A percentile compares a stretch with the other conserved stretches of the same genome.
phyloP scores from a whole-genome alignment of 1,140 invertebrate species.

The Rhizoglyphus robini region DNA sequence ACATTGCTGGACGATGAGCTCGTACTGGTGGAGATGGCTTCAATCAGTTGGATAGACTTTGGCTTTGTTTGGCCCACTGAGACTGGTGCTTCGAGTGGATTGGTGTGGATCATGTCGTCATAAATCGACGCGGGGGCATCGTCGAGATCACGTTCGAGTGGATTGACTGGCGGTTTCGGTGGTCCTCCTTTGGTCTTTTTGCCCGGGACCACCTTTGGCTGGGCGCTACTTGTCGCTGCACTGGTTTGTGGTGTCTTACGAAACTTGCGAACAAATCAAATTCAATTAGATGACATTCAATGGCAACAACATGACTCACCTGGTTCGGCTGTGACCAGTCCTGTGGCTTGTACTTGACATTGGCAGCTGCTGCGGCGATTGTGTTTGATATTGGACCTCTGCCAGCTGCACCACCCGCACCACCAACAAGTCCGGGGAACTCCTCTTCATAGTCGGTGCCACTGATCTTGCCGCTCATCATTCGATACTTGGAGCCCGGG shows the following conservation, averaged over 20 bases:
- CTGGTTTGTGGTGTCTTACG: not conserved
- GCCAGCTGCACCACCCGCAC: not conserved
- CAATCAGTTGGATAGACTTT: not conserved
- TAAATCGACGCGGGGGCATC: not conserved
- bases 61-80: not conserved
- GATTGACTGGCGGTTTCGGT: not conserved
- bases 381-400: not conserved
- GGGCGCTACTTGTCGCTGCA: not conserved
- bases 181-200: not conserved
- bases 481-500: not conserved
- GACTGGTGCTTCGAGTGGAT: not conserved
- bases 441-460: not conserved
- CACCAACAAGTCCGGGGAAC: not conserved
- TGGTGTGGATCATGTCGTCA: slow-evolving; percentile 2
- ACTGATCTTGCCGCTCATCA: not conserved
- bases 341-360: not conserved
- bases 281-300: not conserved
- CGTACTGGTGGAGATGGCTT: not conserved
- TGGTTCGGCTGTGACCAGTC: not conserved
- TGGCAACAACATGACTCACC: not conserved
- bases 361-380: not conserved
- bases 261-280: not conserved
- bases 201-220: not conserved
- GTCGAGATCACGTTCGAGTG: not conserved
- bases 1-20: not conserved